Percentiles rank a stretch among this genome's conserved stretches.
phyloP scores from a whole-genome alignment of 2,888 invertebrate species.

The Caenorhabditis angaria region DNA sequence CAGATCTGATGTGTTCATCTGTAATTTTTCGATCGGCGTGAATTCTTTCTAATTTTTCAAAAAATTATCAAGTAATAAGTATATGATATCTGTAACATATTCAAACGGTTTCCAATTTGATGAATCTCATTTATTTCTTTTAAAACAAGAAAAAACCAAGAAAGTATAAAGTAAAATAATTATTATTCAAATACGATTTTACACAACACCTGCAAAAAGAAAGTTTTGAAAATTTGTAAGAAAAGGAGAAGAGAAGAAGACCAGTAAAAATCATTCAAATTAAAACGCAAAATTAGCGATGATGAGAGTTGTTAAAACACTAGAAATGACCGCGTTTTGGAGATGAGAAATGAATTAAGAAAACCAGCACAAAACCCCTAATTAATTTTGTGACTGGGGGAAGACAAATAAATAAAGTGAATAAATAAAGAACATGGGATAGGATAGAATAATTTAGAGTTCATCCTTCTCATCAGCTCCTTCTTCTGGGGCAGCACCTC shows the following conservation, averaged over 20 bases:
- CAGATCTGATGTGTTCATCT: conserved; percentile 16
- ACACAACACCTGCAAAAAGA: conserved; percentile 14
- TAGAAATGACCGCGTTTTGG: conserved; percentile 43
- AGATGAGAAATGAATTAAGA: conserved; percentile 33
- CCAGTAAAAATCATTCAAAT: conserved; percentile 7
- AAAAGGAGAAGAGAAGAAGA: neutral
- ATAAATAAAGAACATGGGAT: conserved; percentile 15
- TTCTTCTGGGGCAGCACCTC: conserved; percentile 40
- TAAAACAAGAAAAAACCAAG: neutral
- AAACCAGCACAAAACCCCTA: conserved; percentile 4
- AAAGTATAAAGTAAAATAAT: neutral
- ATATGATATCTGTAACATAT: neutral
- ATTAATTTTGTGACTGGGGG: conserved; percentile 6
- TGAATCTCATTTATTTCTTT: neutral
- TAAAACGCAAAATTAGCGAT: conserved; percentile 3
- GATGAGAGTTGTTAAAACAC: conserved; percentile 35
- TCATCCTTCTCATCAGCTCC: conserved; percentile 67
- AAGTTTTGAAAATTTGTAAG: neutral
- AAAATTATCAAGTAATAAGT: neutral
- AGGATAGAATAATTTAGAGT: conserved; percentile 54
- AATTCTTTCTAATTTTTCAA: neutral
- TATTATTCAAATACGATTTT: conserved; percentile 6
- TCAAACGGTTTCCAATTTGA: neutral
- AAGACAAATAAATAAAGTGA: conserved; percentile 3
- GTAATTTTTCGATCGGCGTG: neutral